Conservation (phyloP, 2,113 vertebrate genomes). For the Ploceus nigricollis region DNA sequence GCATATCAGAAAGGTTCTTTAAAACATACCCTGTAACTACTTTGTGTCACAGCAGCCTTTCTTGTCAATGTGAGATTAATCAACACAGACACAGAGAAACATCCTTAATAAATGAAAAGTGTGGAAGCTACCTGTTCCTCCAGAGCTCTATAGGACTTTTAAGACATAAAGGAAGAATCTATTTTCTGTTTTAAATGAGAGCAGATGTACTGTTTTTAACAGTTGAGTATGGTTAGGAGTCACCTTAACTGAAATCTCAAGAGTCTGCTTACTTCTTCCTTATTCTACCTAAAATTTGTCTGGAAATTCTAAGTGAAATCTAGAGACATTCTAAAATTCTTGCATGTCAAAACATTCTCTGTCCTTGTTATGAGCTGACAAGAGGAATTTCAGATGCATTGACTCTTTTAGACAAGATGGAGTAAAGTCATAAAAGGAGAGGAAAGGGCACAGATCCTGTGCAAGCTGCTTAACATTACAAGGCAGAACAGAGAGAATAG, state of each 20-base stretch:
- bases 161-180: neutral
- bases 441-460: neutral
- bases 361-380: neutral
- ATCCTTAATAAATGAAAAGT: neutral
- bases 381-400: neutral
- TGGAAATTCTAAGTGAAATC: neutral
- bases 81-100: neutral
- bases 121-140: neutral
- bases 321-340: neutral
- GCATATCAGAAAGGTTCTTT: neutral
- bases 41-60: neutral
- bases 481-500: neutral
- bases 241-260: neutral
- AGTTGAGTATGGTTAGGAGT: neutral
- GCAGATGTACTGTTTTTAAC: neutral
- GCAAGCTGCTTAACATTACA: neutral
- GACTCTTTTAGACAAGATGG: neutral
- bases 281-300: neutral
- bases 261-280: neutral
- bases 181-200: neutral
- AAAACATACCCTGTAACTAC: neutral
- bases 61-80: slow-evolving; percentile 8
- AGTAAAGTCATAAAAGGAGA: neutral
- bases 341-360: neutral
- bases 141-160: neutral